Evolutionary conservation across 1,140 invertebrate genomes (phyloP).

Genomic region (Steinernema khuongi): DNA sequence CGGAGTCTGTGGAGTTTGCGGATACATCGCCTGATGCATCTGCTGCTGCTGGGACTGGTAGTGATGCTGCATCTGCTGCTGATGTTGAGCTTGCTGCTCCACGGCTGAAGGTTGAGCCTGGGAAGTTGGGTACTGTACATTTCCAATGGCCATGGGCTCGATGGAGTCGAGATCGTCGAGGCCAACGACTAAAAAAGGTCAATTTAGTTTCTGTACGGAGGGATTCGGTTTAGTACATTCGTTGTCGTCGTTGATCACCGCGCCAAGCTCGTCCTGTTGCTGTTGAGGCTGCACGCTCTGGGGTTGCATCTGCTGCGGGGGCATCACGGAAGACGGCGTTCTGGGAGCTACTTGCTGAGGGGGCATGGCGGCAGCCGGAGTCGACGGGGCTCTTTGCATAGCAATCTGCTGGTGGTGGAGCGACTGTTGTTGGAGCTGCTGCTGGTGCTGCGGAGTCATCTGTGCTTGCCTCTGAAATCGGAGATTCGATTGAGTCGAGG

Average conservation of each 20-base stretch:
- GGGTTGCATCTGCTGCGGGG: constrained; percentile 1
- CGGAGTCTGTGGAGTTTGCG: not conserved
- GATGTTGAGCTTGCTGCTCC: not conserved
- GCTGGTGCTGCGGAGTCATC: constrained; percentile 18
- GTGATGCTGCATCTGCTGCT: constrained; percentile 6
- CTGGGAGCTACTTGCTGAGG: not conserved
- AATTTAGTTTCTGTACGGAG: not conserved
- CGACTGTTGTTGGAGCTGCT: constrained; percentile 7
- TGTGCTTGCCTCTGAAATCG: not conserved
- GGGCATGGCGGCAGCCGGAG: constrained; percentile 23
- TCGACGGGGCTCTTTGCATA: constrained; percentile 17
- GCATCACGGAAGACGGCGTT: not conserved
- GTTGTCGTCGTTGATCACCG: constrained; percentile 5
- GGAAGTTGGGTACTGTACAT: not conserved
- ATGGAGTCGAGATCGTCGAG: not conserved
- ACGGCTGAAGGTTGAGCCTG: not conserved
- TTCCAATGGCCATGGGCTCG: not conserved
- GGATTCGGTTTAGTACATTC: not conserved
- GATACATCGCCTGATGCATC: not conserved
- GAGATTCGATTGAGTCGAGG: not conserved
- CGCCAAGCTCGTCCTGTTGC: not conserved
- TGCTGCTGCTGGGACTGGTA: not conserved
- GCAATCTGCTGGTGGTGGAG: not conserved
- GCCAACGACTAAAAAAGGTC: not conserved
- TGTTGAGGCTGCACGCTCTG: not conserved